Evolutionary conservation across 1,140 invertebrate genomes (phyloP).

Genomic region (Lucilia sericata): DNA sequence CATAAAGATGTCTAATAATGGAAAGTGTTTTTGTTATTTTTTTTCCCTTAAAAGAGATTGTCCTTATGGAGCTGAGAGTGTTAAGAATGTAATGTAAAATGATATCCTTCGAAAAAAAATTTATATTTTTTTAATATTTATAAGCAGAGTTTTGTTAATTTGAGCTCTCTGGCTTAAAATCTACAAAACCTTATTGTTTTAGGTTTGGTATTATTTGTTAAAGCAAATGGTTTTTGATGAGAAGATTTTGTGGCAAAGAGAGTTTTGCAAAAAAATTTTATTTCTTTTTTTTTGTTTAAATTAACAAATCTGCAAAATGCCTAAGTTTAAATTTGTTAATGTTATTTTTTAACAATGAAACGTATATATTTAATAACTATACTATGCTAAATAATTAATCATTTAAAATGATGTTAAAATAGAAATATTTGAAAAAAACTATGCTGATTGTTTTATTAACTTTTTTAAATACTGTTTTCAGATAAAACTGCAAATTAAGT

Average conservation of each 20-base stretch:
- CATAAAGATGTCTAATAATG: background rate
- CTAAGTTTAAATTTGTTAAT: conserved; percentile 15
- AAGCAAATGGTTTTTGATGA: background rate
- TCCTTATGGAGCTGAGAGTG: background rate
- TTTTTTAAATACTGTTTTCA: no score
- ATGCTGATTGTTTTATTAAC: background rate
- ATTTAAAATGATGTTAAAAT: conserved; percentile 12
- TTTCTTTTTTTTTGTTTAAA: background rate
- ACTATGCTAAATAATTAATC: conserved; percentile 5
- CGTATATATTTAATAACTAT: background rate
- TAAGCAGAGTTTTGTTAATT: background rate
- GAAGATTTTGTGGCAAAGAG: background rate
- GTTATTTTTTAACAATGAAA: conserved; percentile 21
- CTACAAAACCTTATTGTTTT: background rate
- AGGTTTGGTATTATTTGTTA: background rate
- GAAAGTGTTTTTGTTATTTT: conserved; percentile 6
- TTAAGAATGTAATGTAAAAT: no score
- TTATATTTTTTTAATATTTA: conserved; percentile 18
- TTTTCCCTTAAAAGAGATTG: background rate
- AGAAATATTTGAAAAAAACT: background rate
- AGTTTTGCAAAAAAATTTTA: background rate
- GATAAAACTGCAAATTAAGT: no score
- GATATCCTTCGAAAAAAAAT: background rate
- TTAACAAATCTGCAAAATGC: background rate
- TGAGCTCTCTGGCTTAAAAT: background rate